Evolutionary conservation across 2,113 vertebrate genomes (phyloP).

Genomic region (Pelecanoides urinatrix): DNA sequence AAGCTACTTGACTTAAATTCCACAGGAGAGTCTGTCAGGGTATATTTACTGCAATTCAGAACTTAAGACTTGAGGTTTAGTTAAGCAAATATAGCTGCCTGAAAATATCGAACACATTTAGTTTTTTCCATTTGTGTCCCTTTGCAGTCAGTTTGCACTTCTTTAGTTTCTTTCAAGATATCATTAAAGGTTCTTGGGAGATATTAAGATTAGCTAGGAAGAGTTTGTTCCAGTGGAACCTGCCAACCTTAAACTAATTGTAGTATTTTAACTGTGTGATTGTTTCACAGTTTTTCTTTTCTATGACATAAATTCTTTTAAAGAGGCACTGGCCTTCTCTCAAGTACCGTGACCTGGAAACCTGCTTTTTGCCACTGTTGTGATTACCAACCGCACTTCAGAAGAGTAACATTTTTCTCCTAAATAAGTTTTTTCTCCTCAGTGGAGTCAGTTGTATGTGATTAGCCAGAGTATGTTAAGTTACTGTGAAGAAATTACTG

Average conservation of each 20-base stretch:
- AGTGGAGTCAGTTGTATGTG: not conserved
- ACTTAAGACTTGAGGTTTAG: conserved; percentile 46
- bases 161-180: conserved; percentile 61
- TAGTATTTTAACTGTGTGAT: conserved; percentile 24
- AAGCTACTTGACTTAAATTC: conserved; percentile 24
- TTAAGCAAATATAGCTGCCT: conserved; percentile 41
- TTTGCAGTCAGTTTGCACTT: conserved; percentile 56
- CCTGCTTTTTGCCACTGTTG: not conserved
- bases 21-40: conserved; percentile 2
- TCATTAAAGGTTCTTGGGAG: conserved; percentile 38
- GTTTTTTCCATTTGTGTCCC: conserved; percentile 43
- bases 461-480: conserved; percentile 29
- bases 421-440: not conserved
- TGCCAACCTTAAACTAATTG: conserved; percentile 35
- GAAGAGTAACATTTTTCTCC: not conserved
- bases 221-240: conserved; percentile 56
- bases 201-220: conserved; percentile 42
- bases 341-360: not conserved
- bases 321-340: not conserved
- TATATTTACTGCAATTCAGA: conserved; percentile 17
- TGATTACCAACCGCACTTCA: not conserved
- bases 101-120: conserved; percentile 16
- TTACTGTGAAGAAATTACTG: conserved; percentile 26
- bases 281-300: conserved; percentile 37
- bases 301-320: not conserved